These are phyloP conservation scores for Girardia tigrina DNA, from an alignment of 2,888 invertebrate species.

Conservation along the genomic window DNA sequence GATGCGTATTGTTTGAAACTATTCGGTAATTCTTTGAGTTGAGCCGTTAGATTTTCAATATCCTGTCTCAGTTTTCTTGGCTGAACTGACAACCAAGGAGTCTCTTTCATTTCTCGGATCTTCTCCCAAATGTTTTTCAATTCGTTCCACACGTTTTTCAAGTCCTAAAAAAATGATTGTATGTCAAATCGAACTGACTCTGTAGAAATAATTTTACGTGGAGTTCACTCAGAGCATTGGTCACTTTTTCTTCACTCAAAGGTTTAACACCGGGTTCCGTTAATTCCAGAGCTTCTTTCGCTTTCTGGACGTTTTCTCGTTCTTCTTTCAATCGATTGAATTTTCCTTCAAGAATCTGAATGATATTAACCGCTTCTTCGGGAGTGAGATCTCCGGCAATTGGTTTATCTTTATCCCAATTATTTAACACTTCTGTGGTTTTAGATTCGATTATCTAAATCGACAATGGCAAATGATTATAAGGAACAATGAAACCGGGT, in stretches of 20 bases:
- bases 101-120: slow-evolving; percentile 90
- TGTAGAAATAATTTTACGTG: background rate
- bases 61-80: slow-evolving; percentile 88
- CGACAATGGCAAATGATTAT: too few species aligned
- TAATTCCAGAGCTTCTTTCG: slow-evolving; percentile 90
- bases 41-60: slow-evolving; percentile 76
- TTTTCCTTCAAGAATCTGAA: slow-evolving; percentile 82
- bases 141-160: slow-evolving; percentile 89
- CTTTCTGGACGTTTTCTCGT: slow-evolving; percentile 87
- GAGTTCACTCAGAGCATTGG: background rate
- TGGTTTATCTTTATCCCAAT: slow-evolving; percentile 95
- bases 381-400: slow-evolving; percentile 76
- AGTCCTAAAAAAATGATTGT: slow-evolving; percentile 56
- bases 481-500: too few species aligned
- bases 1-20: slow-evolving; percentile 88
- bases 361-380: slow-evolving; percentile 74
- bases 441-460: slow-evolving; percentile 83
- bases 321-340: slow-evolving; percentile 88
- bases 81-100: slow-evolving; percentile 93
- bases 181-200: background rate
- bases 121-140: slow-evolving; percentile 87
- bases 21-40: slow-evolving; percentile 78
- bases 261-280: slow-evolving; percentile 57
- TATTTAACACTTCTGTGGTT: slow-evolving; percentile 75
- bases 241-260: background rate